These are phyloP conservation scores for Elgaria multicarinata DNA, from an alignment of 2,113 vertebrate species.

Conservation along the genomic window DNA sequence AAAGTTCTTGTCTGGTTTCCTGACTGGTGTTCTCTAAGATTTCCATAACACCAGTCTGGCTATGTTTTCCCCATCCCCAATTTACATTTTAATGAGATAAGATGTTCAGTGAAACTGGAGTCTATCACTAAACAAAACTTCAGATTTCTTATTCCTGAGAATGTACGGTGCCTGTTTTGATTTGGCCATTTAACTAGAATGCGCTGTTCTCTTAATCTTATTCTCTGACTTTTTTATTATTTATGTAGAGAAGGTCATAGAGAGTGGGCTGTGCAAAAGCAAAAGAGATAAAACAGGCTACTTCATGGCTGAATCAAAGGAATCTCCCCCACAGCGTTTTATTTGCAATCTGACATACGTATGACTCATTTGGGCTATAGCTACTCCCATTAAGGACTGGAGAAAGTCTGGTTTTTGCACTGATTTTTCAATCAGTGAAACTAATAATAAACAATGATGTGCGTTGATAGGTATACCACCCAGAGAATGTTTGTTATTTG, in stretches of 20 bases:
- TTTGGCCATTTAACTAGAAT: not conserved
- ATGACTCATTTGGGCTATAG: slow-evolving; percentile 46
- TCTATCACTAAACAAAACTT: slow-evolving; percentile 1
- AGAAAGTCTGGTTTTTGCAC: not conserved
- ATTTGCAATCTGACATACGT: slow-evolving; percentile 34
- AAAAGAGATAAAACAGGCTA: slow-evolving; percentile 54
- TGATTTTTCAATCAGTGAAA: slow-evolving; percentile 6
- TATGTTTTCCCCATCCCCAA: not conserved
- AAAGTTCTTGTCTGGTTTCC: not conserved
- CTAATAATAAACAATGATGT: not conserved
- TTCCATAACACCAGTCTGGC: not conserved
- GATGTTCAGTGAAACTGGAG: not conserved
- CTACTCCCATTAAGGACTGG: slow-evolving; percentile 23
- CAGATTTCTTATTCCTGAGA: slow-evolving; percentile 9
- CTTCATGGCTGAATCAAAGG: slow-evolving; percentile 61
- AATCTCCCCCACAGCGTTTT: slow-evolving; percentile 54
- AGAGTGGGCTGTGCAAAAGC: slow-evolving; percentile 17
- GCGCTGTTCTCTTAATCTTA: slow-evolving; percentile 41
- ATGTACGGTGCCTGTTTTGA: not conserved
- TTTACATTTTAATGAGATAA: not conserved
- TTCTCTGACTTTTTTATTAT: slow-evolving; percentile 34
- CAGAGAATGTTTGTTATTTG: no score
- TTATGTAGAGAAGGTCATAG: slow-evolving; percentile 17
- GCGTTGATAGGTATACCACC: not conserved
- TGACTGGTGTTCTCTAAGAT: not conserved